A percentile compares a stretch with the other conserved stretches of the same genome.
These are phyloP conservation scores for Salticus scenicus DNA, from an alignment of 2,888 invertebrate species.

Conservation along the genomic window DNA sequence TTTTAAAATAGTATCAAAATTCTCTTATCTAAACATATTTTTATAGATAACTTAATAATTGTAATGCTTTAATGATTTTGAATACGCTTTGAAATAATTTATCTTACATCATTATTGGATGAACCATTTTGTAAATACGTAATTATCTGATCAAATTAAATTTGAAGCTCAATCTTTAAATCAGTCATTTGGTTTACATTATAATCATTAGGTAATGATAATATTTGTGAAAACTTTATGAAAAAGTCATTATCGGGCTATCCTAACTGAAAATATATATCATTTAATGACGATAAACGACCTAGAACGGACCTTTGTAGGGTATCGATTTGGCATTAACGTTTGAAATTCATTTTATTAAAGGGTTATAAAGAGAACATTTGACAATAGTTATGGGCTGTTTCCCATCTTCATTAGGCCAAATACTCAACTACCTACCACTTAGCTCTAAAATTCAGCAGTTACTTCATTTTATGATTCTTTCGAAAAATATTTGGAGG, in stretches of 20 bases:
- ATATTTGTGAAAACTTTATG: not conserved
- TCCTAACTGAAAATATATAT: not conserved
- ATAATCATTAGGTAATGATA: no score
- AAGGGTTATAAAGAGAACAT: not conserved
- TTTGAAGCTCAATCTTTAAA: no score
- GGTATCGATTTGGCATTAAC: constrained; percentile 49
- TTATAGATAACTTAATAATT: no score
- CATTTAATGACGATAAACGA: constrained; percentile 34
- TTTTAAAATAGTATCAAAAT: no score
- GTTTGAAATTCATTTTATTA: not conserved
- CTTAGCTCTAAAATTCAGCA: not conserved
- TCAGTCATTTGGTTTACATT: no score
- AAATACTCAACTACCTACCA: not conserved
- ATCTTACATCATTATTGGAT: no score
- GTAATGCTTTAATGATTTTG: no score
- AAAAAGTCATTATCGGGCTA: not conserved
- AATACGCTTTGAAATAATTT: no score
- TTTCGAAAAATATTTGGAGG: no score
- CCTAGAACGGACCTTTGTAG: constrained; percentile 39
- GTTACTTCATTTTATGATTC: not conserved
- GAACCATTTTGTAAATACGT: no score
- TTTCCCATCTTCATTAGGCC: not conserved
- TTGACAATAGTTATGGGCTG: not conserved
- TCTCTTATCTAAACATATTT: no score
- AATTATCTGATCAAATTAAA: no score